Evolutionary conservation across 2,113 vertebrate genomes (phyloP), one percentile per base, ranked within the genome.

Genomic region (Crotalus viridis): DNA sequence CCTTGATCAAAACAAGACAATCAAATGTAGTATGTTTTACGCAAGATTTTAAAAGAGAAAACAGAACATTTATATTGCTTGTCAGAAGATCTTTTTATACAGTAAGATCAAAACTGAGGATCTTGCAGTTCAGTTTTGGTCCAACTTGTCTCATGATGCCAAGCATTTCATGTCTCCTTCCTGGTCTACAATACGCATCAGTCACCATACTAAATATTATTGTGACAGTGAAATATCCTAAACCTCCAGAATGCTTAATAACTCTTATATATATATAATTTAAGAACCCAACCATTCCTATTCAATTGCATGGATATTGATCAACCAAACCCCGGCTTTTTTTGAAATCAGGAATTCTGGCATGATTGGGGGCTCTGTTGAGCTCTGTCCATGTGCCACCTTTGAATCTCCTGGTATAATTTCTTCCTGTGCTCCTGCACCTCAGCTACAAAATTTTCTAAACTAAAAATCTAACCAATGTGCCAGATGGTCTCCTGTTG

Each of bases 1-100:
- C 52, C 91, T 89, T 94, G 43, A 96, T 88, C 85, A 95, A 94
- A 96, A 96, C 91, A 88, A 93, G 92, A 91, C 94, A 93, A 55
- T 96, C 94, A 94, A 17, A 88, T 5, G 0, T 90, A 93, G 90
- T 93, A 93, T 90, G 13, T 1, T 90, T 74, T 54, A 87, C 64
- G 94, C 61, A 92, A 69, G 48, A 95, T 92, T 17, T 13, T 69
- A 48, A 91, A 94, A 0, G 10, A 57, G 54, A 91, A 90, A 48
- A 1, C 10, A 90, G 91, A 95, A 90, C 85, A 39, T 87, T 92
- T 74, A 26, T 92, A 43, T 28, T 94, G 28, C 88, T 96, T 92
- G 52, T 91, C 3, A 59, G 91, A 51, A 94, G 55, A 96, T 95
- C 91, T 33, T 39, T 74, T 93, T 88, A 89, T 10, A 19, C 93